Percentiles rank a stretch among this genome's conserved stretches.
Conservation (phyloP, 2,888 invertebrate species). For the Trichacis sp. region DNA sequence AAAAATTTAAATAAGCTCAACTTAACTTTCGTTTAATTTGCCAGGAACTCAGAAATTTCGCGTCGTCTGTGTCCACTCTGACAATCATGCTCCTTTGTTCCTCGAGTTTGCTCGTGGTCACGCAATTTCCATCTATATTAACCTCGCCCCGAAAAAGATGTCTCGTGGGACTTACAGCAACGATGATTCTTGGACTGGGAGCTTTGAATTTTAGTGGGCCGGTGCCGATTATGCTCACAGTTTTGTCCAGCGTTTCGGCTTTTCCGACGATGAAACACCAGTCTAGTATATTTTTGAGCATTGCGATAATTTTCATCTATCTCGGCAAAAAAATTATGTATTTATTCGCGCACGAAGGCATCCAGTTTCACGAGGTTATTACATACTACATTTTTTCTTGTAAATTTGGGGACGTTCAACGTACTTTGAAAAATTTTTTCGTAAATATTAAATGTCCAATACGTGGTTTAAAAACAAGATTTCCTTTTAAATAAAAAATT, state of each 20-base stretch:
- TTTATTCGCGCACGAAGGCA: constrained; percentile 34
- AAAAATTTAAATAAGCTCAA: no score
- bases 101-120: constrained; percentile 73
- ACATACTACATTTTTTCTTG: neutral
- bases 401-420: no score
- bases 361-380: constrained; percentile 46
- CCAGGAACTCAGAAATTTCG: constrained; percentile 72
- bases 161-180: constrained; percentile 72
- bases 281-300: constrained; percentile 52
- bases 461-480: no score
- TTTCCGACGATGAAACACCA: constrained; percentile 68
- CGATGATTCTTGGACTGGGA: constrained; percentile 73
- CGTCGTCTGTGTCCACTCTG: constrained; percentile 70
- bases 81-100: constrained; percentile 75
- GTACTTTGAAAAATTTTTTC: no score
- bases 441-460: no score
- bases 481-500: no score
- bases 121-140: constrained; percentile 58
- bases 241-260: constrained; percentile 74
- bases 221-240: constrained; percentile 78
- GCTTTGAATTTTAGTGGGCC: constrained; percentile 75
- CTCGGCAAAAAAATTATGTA: constrained; percentile 44
- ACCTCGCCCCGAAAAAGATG: constrained; percentile 53
- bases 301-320: constrained; percentile 50
- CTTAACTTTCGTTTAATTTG: no score